phyloP scores from a whole-genome alignment of 2,113 vertebrate species.

The Pelvicachromis taeniatus region DNA sequence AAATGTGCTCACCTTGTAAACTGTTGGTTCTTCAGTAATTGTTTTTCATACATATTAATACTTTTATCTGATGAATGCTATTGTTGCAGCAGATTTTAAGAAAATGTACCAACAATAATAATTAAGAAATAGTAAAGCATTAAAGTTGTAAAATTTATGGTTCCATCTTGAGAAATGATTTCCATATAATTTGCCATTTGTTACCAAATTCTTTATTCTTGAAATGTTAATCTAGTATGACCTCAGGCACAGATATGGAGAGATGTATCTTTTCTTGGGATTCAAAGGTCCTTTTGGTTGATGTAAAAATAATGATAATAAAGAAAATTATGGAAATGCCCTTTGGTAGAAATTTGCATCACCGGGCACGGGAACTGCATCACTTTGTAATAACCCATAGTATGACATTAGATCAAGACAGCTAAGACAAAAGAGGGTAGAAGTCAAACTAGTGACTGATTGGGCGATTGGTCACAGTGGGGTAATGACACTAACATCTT shows the following conservation, averaged over 20 bases:
- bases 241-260: not conserved
- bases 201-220: not conserved
- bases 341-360: not conserved
- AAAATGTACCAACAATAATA: not conserved
- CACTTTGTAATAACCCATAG: not conserved
- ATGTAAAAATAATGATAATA: not conserved
- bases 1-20: not conserved
- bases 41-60: not conserved
- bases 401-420: constrained; percentile 12
- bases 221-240: not conserved
- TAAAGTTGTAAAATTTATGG: not conserved
- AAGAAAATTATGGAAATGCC: not conserved
- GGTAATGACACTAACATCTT: constrained; percentile 38
- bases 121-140: not conserved
- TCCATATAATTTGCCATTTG: not conserved
- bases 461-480: constrained; percentile 20
- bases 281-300: not conserved
- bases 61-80: not conserved
- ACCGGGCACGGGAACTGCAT: not conserved
- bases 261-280: not conserved
- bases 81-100: not conserved
- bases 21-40: not conserved
- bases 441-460: constrained; percentile 46
- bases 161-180: not conserved
- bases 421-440: not conserved